These are phyloP conservation scores for Hyles vespertilio DNA, from an alignment of 1,140 invertebrate genomes.

Conservation along the genomic window DNA sequence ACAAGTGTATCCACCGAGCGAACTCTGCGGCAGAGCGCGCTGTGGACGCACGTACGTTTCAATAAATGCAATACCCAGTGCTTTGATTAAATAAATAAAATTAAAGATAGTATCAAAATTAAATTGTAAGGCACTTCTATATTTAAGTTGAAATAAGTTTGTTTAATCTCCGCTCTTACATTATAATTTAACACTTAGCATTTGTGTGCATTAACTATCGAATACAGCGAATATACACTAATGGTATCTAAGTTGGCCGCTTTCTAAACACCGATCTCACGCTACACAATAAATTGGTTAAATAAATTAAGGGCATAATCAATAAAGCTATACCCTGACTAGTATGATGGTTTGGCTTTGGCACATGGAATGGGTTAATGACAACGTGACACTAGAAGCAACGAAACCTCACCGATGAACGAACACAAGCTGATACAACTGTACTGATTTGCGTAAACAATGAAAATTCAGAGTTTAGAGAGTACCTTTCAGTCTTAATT, in stretches of 20 bases:
- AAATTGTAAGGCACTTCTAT: constrained; percentile 75
- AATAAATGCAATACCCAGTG: constrained; percentile 70
- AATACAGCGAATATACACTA: constrained; percentile 32
- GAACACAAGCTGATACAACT: not conserved
- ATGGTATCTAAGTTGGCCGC: constrained; percentile 18
- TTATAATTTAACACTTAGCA: constrained; percentile 38
- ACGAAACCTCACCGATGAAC: constrained; percentile 21
- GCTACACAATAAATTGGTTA: constrained; percentile 24
- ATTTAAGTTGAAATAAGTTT: constrained; percentile 62
- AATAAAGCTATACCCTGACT: constrained; percentile 55
- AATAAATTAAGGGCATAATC: constrained; percentile 31
- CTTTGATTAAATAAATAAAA: constrained; percentile 41
- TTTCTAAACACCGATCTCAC: constrained; percentile 21
- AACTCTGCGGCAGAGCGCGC: constrained; percentile 43
- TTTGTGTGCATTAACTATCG: constrained; percentile 35
- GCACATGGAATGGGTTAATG: constrained; percentile 56
- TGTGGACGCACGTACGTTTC: constrained; percentile 23
- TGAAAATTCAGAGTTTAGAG: constrained; percentile 29
- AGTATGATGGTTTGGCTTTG: constrained; percentile 54
- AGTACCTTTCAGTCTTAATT: constrained; percentile 65
- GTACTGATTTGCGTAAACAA: constrained; percentile 4
- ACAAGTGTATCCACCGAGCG: constrained; percentile 28
- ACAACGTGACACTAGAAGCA: constrained; percentile 31
- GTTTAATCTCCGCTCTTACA: constrained; percentile 38
- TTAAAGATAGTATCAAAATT: constrained; percentile 61